Percentiles rank a stretch among this genome's conserved stretches.
These are phyloP conservation scores for Lepidocolaptes lacrymiger DNA, from an alignment of 2,797 vertebrate species.

Conservation along the genomic window DNA sequence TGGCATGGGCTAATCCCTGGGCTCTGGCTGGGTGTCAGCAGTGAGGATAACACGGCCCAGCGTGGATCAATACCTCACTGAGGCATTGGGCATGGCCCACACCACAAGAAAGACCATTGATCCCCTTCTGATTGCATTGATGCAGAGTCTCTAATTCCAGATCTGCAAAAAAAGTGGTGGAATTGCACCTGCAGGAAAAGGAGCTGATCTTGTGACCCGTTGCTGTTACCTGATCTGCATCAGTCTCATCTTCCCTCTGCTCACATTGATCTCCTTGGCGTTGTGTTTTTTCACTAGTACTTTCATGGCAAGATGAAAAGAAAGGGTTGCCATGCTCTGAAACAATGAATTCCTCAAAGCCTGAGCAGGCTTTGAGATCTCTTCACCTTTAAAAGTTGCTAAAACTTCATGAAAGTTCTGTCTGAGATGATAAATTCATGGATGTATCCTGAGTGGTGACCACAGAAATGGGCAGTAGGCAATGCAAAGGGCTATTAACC, in stretches of 20 bases:
- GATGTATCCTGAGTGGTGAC: constrained; percentile 15
- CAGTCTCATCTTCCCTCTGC: neutral
- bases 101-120: neutral
- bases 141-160: neutral
- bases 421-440: constrained; percentile 31
- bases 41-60: neutral
- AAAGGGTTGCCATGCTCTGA: neutral
- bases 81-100: neutral
- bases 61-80: neutral
- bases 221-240: neutral
- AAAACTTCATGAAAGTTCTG: constrained; percentile 26
- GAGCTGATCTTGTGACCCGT: neutral
- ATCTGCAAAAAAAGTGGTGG: neutral
- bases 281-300: neutral
- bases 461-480: constrained; percentile 2
- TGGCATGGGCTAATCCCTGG: neutral
- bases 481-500: constrained; percentile 18
- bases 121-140: neutral
- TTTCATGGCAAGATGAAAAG: constrained; percentile 27
- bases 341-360: constrained; percentile 45
- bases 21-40: neutral
- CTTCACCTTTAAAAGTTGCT: neutral
- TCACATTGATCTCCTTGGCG: neutral
- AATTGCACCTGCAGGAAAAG: neutral
- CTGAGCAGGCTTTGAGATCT: neutral